Percentiles rank a stretch among this genome's conserved stretches.
Conservation (phyloP, 2,888 invertebrate species). For the Scaptomyza parva region DNA sequence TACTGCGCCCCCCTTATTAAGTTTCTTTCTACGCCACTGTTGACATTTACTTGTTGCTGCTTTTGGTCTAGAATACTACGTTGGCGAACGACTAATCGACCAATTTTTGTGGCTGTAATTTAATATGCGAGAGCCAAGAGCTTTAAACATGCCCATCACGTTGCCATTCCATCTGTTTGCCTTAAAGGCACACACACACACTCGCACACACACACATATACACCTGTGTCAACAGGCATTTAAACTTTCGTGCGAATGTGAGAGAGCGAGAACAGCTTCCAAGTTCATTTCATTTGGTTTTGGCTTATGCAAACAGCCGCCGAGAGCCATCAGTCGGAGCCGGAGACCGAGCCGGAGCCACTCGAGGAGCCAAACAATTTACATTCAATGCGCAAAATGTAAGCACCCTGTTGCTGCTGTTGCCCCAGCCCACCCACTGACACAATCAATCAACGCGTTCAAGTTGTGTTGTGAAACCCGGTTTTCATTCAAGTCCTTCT, state of each 20-base stretch:
- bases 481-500: constrained; percentile 5
- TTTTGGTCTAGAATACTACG: constrained; percentile 38
- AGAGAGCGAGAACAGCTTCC: constrained; percentile 26
- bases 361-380: constrained; percentile 67
- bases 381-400: constrained; percentile 60
- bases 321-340: constrained; percentile 49
- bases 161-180: constrained; percentile 54
- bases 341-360: constrained; percentile 54
- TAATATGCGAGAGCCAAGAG: constrained; percentile 62
- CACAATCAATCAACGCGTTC: constrained; percentile 77
- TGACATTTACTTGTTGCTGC: constrained; percentile 63
- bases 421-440: constrained; percentile 19
- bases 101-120: constrained; percentile 72
- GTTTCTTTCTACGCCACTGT: neutral
- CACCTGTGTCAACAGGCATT: constrained; percentile 62
- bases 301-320: constrained; percentile 71
- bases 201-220: constrained; percentile 19
- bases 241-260: constrained; percentile 45
- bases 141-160: constrained; percentile 71
- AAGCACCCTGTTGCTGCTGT: constrained; percentile 10
- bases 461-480: constrained; percentile 34
- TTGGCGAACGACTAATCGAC: constrained; percentile 58
- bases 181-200: constrained; percentile 16
- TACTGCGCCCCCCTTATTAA: neutral
- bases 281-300: constrained; percentile 74